These are phyloP conservation scores for Microcebus jonahi DNA, from an alignment of 2,113 vertebrate genomes.

Conservation along the genomic window DNA sequence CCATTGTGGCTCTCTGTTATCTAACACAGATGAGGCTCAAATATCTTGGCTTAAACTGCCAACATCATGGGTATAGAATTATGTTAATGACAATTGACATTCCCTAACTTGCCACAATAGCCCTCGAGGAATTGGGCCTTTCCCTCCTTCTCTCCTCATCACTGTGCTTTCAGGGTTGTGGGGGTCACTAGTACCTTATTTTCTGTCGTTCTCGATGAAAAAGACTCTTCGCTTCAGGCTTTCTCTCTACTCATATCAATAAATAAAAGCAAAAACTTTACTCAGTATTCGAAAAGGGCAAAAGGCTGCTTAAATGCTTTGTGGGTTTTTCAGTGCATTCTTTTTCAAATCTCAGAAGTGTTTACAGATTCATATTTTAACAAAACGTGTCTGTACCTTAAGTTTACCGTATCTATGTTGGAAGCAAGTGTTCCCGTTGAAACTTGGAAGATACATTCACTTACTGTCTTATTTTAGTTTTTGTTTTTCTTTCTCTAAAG, in stretches of 20 bases:
- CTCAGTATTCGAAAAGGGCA: neutral
- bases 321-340: neutral
- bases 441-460: neutral
- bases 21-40: neutral
- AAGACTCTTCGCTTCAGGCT: neutral
- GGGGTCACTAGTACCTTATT: neutral
- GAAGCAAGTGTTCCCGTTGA: neutral
- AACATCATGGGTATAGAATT: neutral
- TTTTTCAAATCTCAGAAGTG: neutral
- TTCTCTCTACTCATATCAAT: neutral
- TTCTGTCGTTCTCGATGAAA: neutral
- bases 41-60: neutral
- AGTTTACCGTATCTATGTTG: neutral
- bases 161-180: neutral
- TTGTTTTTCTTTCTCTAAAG: neutral
- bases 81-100: neutral
- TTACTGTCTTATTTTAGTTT: neutral
- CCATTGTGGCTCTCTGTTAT: neutral
- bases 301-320: neutral
- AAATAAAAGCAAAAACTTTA: neutral
- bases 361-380: neutral
- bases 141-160: neutral
- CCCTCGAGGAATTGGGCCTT: neutral
- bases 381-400: neutral
- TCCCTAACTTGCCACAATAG: neutral